Evolutionary conservation across 2,113 vertebrate species (phyloP), one percentile per base, ranked within the genome.

Genomic region (Baryphthengus martii): DNA sequence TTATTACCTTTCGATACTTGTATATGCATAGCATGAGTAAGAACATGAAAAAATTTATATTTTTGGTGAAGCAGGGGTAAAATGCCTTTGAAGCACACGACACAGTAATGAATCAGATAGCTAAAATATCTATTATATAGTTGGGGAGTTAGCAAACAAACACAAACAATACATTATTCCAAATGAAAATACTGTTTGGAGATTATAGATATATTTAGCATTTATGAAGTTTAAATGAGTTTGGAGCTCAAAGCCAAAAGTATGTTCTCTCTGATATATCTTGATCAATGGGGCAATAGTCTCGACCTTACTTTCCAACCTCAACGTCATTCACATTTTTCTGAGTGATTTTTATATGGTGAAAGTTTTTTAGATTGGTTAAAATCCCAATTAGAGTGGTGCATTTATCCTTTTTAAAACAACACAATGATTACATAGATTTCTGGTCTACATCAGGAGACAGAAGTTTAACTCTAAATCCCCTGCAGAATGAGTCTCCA

Each of bases 1-100:
- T 97, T 97, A 97, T 85, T 96, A 93, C 93, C 72, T 96, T 97
- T 95, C 18, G 31, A 62, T 73, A 95, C 31, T 85, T 83, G n/a
- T 45, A 77, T 92, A 96, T 56, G 59, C 40, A 37, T 50, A 85
- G 71, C 50, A 79, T 87, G 72, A 81, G 89, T 84, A 93, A 72
- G 67, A 74, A 74, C 47, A 88, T 39, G 29, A 95, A 92, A 95
- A 95, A 93, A 93, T 53, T 59, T 16, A 63, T 24, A 31, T 42
- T 90, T 92, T 47, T 90, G 79, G 79, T 17, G 20, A 96, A 97
- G 82, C 28, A 63, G 72, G 94, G 56, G 85, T 77, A 71, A 96
- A 91, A 91, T 35, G 35, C 39, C n/a, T 91, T 45, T 56, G 45
- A 84, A 61, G 28, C 39, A 88, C 92, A 90, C 0, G 7, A 75